Percentiles rank a stretch among this genome's conserved stretches.
These are phyloP conservation scores for Ectobius pallidus DNA, from an alignment of 2,888 invertebrate genomes.

Conservation along the genomic window DNA sequence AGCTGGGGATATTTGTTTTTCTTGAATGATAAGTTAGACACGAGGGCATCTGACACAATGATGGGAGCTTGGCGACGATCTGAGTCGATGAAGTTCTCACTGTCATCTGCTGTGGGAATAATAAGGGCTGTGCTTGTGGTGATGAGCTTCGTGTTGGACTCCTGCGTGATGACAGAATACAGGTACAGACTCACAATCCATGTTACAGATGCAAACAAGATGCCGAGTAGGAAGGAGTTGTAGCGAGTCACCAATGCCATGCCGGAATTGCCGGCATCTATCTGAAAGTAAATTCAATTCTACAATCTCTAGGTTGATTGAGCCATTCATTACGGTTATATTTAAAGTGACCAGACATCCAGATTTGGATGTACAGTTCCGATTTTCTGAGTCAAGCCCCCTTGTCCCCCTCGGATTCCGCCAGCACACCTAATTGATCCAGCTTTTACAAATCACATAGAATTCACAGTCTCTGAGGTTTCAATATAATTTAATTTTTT, in stretches of 20 bases:
- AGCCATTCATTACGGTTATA: too few relatives aligned
- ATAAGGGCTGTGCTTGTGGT: constrained; percentile 10
- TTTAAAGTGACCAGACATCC: too few relatives aligned
- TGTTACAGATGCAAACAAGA: constrained; percentile 73
- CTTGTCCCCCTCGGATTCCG: too few relatives aligned
- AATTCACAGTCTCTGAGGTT: too few relatives aligned
- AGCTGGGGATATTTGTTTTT: constrained; percentile 11
- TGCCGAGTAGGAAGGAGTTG: constrained; percentile 72
- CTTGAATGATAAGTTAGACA: background rate
- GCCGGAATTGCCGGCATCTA: background rate
- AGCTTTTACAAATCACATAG: too few relatives aligned
- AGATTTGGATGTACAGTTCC: too few relatives aligned
- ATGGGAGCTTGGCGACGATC: background rate
- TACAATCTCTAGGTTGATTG: too few relatives aligned
- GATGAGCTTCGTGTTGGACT: constrained; percentile 21
- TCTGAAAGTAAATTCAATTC: background rate
- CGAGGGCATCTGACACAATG: background rate
- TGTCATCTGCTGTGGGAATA: background rate
- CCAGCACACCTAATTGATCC: too few relatives aligned
- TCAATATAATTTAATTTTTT: too few relatives aligned
- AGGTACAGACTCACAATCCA: constrained; percentile 76
- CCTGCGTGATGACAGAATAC: constrained; percentile 64
- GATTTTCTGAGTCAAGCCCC: too few relatives aligned
- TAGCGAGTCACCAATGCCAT: constrained; percentile 36
- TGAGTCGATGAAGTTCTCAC: background rate